A percentile compares a stretch with the other conserved stretches of the same genome.
phyloP scores from a whole-genome alignment of 2,797 vertebrate genomes.

The Lycodopsis pacificus region DNA sequence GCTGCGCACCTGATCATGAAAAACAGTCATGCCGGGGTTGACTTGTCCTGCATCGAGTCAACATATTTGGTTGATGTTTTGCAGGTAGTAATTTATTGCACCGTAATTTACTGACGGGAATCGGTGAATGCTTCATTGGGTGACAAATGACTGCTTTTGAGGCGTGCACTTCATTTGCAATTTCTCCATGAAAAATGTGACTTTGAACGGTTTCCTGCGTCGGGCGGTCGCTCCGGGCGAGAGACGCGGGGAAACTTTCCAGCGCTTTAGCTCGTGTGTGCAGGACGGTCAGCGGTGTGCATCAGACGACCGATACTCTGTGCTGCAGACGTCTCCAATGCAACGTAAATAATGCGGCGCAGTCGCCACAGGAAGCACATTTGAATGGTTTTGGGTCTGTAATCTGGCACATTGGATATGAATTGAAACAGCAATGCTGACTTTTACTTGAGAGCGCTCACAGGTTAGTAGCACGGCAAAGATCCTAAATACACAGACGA shows the following conservation, averaged over 20 bases:
- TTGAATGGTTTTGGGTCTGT: neutral
- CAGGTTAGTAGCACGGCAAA: too few relatives aligned
- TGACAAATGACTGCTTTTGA: constrained; percentile 74
- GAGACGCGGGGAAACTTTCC: constrained; percentile 41
- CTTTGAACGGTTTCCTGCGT: constrained; percentile 51
- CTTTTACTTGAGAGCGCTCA: neutral
- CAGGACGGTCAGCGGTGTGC: neutral
- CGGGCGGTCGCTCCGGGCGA: constrained; percentile 35
- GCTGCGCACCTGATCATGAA: constrained; percentile 57
- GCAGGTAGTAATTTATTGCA: constrained; percentile 76
- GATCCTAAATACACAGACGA: neutral
- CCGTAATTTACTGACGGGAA: constrained; percentile 73
- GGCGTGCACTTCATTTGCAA: constrained; percentile 74
- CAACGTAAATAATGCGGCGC: neutral
- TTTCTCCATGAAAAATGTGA: constrained; percentile 68
- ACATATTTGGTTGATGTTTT: constrained; percentile 74
- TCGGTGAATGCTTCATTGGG: constrained; percentile 68
- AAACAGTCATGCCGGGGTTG: constrained; percentile 65
- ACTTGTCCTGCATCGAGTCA: constrained; percentile 69
- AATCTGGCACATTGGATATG: neutral
- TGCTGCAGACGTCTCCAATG: neutral
- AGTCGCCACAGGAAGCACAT: neutral
- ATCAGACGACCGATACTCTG: constrained; percentile 1
- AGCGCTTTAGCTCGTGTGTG: constrained; percentile 28
- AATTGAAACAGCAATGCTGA: constrained; percentile 4